A percentile compares a stretch with the other conserved stretches of the same genome.
These are phyloP conservation scores for Halcyon badia DNA, from an alignment of 2,797 vertebrate genomes.

Conservation along the genomic window DNA sequence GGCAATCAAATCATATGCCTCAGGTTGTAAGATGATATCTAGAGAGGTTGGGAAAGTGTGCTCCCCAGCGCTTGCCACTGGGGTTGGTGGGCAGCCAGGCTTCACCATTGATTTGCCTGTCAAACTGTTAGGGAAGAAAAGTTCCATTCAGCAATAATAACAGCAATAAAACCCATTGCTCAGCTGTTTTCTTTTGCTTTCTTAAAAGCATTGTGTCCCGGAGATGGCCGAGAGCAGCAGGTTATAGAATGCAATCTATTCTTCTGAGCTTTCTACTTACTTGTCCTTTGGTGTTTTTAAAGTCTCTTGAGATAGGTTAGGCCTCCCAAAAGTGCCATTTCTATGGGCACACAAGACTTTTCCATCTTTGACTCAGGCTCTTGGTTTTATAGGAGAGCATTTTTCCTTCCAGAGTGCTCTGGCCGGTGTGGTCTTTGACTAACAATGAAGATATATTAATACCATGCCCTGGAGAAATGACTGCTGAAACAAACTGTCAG, in stretches of 20 bases:
- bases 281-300: background rate
- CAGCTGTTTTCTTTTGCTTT: background rate
- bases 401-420: background rate
- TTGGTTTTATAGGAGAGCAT: background rate
- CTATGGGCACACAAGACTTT: background rate
- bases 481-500: slow-evolving; percentile 34
- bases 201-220: background rate
- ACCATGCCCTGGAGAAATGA: slow-evolving; percentile 13
- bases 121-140: background rate
- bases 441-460: slow-evolving; percentile 17
- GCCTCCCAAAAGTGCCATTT: background rate
- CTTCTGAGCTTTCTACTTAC: background rate
- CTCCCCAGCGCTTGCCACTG: background rate
- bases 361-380: background rate
- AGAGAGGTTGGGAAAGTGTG: background rate
- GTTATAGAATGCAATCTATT: background rate
- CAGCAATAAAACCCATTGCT: background rate
- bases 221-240: background rate
- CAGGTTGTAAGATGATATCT: background rate
- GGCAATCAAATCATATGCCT: background rate
- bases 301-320: background rate
- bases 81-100: background rate
- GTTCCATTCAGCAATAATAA: background rate
- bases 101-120: background rate
- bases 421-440: background rate